Percentiles rank a stretch among this genome's conserved stretches.
Conservation (phyloP, 2,888 invertebrate species). For the Limnephilus auricula region DNA sequence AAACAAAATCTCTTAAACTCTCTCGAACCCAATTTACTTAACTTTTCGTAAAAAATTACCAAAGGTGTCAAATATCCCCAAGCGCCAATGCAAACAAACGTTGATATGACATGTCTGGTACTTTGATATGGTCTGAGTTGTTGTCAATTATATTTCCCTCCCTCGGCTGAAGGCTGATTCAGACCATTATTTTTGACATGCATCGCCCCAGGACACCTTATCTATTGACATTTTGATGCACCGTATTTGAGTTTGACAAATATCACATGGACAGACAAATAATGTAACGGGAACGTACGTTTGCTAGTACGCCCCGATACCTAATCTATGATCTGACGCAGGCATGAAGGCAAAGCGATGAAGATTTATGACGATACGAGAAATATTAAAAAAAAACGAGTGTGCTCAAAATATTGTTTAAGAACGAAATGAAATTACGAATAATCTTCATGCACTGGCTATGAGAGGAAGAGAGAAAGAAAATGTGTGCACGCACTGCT, state of each 20-base stretch:
- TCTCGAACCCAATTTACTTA: no score
- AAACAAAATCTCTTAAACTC: no score
- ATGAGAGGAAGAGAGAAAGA: no score
- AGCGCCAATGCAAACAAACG: background rate
- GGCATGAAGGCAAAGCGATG: background rate
- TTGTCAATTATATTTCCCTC: background rate
- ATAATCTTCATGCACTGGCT: no score
- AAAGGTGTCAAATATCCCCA: background rate
- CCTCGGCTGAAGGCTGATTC: background rate
- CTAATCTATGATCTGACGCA: conserved; percentile 14
- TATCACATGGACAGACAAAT: background rate
- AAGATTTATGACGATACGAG: background rate
- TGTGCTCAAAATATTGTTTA: no score
- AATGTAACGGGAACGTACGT: background rate
- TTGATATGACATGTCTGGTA: background rate
- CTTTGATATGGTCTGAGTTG: background rate
- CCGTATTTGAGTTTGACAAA: conserved; percentile 43
- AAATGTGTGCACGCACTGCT: no score
- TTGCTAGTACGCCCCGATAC: background rate
- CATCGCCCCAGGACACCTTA: background rate
- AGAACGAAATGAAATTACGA: no score
- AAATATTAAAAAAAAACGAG: no score
- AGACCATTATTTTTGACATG: conserved; percentile 27
- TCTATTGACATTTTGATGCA: conserved; percentile 39
- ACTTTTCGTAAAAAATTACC: background rate